Evolutionary conservation across 2,797 vertebrate species (phyloP), one percentile per base, ranked within the genome.

Genomic region (Silurus lanzhouensis): DNA sequence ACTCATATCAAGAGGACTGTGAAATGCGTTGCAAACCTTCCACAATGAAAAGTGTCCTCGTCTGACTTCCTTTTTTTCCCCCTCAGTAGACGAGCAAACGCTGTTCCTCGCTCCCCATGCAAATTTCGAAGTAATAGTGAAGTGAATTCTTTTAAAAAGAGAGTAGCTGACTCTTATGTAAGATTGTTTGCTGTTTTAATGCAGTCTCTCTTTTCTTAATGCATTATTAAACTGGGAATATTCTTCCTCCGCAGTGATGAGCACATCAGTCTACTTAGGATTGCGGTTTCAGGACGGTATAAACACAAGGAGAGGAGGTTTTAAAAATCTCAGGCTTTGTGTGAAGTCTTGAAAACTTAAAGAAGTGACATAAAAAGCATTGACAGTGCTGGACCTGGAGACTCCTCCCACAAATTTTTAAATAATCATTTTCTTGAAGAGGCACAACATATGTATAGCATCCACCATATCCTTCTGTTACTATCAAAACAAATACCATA

Each of bases 211-310:
- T 78, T 88, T 78, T 88, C 91, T 92, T 88, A 87, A 85, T 89
- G 82, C 87, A 88, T 95, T 94, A 95, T 95, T 95, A 94, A 94
- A 93, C 91, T 83, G 90, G 92, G 94, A 94, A 94, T 95, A 92
- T 91, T 83, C 87, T 89, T 75, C 78, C 84, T 83, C 86, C 90
- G 89, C 89, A 80, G 14, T 19, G 44, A 66, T 81, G 7, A 61
- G 76, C 58, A 44, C 20, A 63, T 63, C 20, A n/a, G 19, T 78
- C 75, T 58, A 76, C 25, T 63, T 61, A 78, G 31, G 58, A 44
- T 22, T 77, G 75, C 20, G 1, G 38, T 60, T 60, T 22, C 31
- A 61, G 44, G 27, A 78, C 10, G 7, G 57, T 44, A 44, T 22
- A n/a, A 61, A 78, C 13, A 61, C 25, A 77, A 74, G 55, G 25